Percentiles rank a stretch among this genome's conserved stretches.
These are phyloP conservation scores for Eristalis pertinax DNA, from an alignment of 2,888 invertebrate genomes.

Conservation along the genomic window DNA sequence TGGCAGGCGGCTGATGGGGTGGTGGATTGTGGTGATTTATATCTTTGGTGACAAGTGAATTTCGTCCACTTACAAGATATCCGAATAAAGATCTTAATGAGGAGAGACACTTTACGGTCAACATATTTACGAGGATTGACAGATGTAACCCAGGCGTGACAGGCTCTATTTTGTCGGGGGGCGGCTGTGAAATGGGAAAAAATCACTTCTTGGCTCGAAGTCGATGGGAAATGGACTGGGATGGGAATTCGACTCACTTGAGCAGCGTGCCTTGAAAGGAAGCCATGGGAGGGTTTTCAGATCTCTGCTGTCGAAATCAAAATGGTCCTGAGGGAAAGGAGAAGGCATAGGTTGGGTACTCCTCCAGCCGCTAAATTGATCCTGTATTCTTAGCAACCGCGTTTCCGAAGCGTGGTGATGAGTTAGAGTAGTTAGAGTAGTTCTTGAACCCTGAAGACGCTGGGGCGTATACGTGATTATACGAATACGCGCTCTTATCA, in stretches of 20 bases:
- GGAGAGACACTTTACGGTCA: slow-evolving; percentile 13
- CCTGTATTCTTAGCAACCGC: too few species aligned
- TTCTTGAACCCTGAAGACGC: too few species aligned
- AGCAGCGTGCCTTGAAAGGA: not conserved
- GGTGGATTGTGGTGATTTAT: slow-evolving; percentile 18
- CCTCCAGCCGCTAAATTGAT: too few species aligned
- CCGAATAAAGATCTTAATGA: slow-evolving; percentile 6
- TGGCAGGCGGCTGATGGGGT: not conserved
- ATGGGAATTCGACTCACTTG: not conserved
- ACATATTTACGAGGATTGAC: slow-evolving; percentile 13
- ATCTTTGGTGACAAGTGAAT: slow-evolving; percentile 13
- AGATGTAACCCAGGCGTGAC: not conserved
- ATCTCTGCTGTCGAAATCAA: too few species aligned
- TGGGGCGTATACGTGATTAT: too few species aligned
- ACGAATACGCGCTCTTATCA: too few species aligned
- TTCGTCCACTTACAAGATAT: not conserved
- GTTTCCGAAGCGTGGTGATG: too few species aligned
- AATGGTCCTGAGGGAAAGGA: too few species aligned
- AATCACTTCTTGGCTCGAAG: not conserved
- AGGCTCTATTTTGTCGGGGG: not conserved
- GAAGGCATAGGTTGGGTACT: too few species aligned
- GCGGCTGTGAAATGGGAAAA: not conserved
- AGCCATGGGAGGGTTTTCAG: not conserved
- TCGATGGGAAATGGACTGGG: not conserved
- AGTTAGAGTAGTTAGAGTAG: too few species aligned